Conservation (phyloP, 2,797 vertebrate species). For the Rhyacichthys aspro region DNA sequence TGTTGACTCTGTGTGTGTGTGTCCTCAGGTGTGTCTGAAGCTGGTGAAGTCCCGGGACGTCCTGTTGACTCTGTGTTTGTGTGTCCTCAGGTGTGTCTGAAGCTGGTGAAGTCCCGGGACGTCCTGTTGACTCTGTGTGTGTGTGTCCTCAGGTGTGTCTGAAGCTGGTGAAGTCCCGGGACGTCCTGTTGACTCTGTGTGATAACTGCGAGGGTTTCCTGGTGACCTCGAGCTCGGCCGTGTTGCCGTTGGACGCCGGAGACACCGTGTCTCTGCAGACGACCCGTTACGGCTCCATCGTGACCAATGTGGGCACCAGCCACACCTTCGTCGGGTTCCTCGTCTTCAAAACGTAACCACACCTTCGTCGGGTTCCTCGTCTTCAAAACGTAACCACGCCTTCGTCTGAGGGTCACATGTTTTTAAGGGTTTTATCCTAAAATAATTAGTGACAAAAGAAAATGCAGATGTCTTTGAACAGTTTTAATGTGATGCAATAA, state of each 20-base stretch:
- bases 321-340: slow-evolving; percentile 66
- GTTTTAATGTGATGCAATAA: no score
- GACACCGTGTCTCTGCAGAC: slow-evolving; percentile 50
- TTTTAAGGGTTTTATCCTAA: no score
- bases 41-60: no score
- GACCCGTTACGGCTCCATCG: not conserved
- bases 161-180: slow-evolving; percentile 46
- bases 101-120: no score
- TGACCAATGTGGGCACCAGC: slow-evolving; percentile 27
- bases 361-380: slow-evolving; percentile 63
- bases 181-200: slow-evolving; percentile 11
- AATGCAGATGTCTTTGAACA: no score
- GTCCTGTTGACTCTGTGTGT: not conserved
- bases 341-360: slow-evolving; percentile 23
- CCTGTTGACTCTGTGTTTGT: no score
- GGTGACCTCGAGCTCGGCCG: slow-evolving; percentile 50
- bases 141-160: slow-evolving; percentile 55
- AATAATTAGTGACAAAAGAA: no score
- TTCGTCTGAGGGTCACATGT: no score
- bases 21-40: no score
- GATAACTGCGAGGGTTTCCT: slow-evolving; percentile 41
- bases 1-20: no score
- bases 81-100: no score
- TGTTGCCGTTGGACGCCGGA: slow-evolving; percentile 46
- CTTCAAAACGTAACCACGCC: slow-evolving; percentile 5